A percentile compares a stretch with the other conserved stretches of the same genome.
These are phyloP conservation scores for Trichopoda pennipes DNA, from an alignment of 2,888 invertebrate genomes.

Conservation along the genomic window DNA sequence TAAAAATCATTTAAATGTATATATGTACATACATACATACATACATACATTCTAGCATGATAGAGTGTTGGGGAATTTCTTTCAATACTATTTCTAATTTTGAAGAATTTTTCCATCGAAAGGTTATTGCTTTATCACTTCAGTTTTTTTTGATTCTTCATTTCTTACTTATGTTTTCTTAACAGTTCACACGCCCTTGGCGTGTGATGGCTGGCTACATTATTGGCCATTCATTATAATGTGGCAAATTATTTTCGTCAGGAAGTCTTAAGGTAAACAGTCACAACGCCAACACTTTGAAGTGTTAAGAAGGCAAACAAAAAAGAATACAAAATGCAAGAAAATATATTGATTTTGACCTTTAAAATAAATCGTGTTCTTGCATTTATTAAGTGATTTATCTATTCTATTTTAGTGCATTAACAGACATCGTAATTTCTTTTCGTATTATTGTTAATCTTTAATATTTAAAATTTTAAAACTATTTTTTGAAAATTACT, in stretches of 20 bases:
- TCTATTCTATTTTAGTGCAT: constrained; percentile 16
- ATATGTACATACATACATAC: neutral
- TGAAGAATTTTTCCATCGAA: neutral
- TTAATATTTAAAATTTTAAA: too few species aligned
- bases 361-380: constrained; percentile 36
- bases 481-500: too few species aligned
- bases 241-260: constrained; percentile 34
- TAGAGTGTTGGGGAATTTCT: constrained; percentile 10
- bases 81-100: constrained; percentile 15
- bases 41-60: neutral
- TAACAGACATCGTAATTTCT: constrained; percentile 7
- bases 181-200: constrained; percentile 32
- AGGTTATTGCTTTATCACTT: constrained; percentile 41
- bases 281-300: neutral
- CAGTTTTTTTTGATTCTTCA: neutral
- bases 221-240: neutral
- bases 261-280: constrained; percentile 51
- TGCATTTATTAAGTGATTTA: constrained; percentile 29
- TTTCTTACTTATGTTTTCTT: constrained; percentile 13
- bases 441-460: too few species aligned
- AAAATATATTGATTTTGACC: constrained; percentile 35
- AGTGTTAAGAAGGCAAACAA: constrained; percentile 1
- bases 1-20: constrained; percentile 6
- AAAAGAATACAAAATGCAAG: neutral
- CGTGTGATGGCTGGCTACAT: neutral